Evolutionary conservation across 2,888 invertebrate species (phyloP).

Genomic region (Phaonia tiefii): DNA sequence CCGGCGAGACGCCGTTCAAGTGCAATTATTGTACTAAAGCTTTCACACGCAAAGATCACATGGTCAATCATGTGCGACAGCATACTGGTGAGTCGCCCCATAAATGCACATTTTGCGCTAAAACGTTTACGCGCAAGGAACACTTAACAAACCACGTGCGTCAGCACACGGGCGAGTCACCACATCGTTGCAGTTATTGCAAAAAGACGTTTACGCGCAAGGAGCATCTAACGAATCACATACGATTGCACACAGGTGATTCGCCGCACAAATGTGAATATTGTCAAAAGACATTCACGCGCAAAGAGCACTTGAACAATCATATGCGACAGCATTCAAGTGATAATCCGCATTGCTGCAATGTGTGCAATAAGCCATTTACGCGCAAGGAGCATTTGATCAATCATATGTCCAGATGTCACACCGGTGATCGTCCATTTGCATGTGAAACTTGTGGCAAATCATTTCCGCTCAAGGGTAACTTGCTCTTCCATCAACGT

Average conservation of each 20-base stretch:
- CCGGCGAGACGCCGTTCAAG: constrained; percentile 91
- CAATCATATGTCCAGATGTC: constrained; percentile 87
- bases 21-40: constrained; percentile 93
- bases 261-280: constrained; percentile 92
- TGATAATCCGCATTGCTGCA: constrained; percentile 92
- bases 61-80: constrained; percentile 88
- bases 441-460: constrained; percentile 93
- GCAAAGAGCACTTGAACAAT: constrained; percentile 92
- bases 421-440: constrained; percentile 90
- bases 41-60: constrained; percentile 91
- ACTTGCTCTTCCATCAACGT: constrained; percentile 91
- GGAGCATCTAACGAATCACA: constrained; percentile 92
- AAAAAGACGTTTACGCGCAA: constrained; percentile 87
- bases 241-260: constrained; percentile 90
- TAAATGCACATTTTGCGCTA: constrained; percentile 92
- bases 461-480: constrained; percentile 91
- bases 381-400: constrained; percentile 93
- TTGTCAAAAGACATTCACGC: constrained; percentile 92
- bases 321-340: constrained; percentile 94
- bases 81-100: constrained; percentile 92
- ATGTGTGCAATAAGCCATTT: constrained; percentile 91
- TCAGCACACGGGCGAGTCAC: constrained; percentile 89
- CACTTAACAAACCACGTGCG: constrained; percentile 93
- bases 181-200: constrained; percentile 82
- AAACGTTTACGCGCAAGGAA: constrained; percentile 89